phyloP scores from a whole-genome alignment of 2,113 vertebrate species.

The Gambusia holbrooki region DNA sequence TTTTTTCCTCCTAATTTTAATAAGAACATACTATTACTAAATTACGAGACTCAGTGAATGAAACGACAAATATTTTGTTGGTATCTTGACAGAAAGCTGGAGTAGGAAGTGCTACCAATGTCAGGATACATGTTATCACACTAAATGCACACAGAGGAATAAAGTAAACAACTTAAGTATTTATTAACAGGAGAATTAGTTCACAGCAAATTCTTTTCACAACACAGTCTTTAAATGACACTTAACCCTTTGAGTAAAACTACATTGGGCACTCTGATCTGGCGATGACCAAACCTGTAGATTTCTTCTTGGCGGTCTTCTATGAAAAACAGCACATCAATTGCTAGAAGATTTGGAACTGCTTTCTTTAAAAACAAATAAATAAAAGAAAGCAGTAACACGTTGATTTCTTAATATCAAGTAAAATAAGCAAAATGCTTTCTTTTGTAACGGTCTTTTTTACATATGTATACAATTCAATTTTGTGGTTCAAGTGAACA shows the following conservation, averaged over 20 bases:
- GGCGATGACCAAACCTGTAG: conserved; percentile 37
- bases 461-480: conserved; percentile 57
- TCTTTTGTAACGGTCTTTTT: conserved; percentile 42
- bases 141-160: conserved; percentile 28
- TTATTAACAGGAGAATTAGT: conserved; percentile 74
- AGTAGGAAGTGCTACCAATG: too few species aligned
- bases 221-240: conserved; percentile 77
- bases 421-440: conserved; percentile 52
- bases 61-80: too few species aligned
- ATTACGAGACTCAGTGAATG: too few species aligned
- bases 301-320: conserved; percentile 23
- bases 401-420: conserved; percentile 41
- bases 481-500: conserved; percentile 28
- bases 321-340: conserved; percentile 60
- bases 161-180: conserved; percentile 79
- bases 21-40: too few species aligned
- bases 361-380: conserved; percentile 8
- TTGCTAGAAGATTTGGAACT: conserved; percentile 41
- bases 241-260: conserved; percentile 74
- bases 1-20: too few species aligned
- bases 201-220: conserved; percentile 77
- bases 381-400: conserved; percentile 59
- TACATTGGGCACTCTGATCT: conserved; percentile 43
- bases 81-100: too few species aligned
- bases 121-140: not conserved